Conservation (phyloP, 1,140 invertebrate genomes). For the Pseudomyrmex gracilis region DNA sequence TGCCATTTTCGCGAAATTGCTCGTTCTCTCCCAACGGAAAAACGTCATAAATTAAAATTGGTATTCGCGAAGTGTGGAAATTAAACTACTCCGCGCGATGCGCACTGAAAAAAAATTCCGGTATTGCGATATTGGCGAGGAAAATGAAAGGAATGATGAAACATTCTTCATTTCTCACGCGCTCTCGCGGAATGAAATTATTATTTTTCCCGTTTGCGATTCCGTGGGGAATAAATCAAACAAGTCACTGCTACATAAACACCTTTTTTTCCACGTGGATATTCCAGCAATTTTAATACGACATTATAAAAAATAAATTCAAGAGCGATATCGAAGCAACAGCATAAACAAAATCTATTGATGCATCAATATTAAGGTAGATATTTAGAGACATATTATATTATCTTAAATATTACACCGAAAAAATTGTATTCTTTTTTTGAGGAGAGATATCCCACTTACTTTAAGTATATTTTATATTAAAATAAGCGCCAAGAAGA, state of each 20-base stretch:
- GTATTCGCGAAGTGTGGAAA: slow-evolving; percentile 23
- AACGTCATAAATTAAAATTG: slow-evolving; percentile 52
- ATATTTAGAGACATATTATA: background rate
- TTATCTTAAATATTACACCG: no score
- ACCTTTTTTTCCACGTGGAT: background rate
- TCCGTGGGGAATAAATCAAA: slow-evolving; percentile 15
- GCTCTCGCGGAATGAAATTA: slow-evolving; percentile 28
- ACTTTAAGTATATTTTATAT: no score
- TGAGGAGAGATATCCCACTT: no score
- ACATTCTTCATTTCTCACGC: slow-evolving; percentile 13
- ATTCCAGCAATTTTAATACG: background rate
- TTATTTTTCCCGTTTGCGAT: slow-evolving; percentile 10
- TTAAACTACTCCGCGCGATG: slow-evolving; percentile 23
- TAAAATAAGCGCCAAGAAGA: no score
- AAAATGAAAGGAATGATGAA: slow-evolving; percentile 40
- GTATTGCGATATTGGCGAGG: background rate
- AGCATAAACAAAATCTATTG: background rate
- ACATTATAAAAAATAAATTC: background rate
- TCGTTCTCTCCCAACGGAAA: background rate
- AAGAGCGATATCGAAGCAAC: background rate
- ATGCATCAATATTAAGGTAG: no score
- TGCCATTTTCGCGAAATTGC: slow-evolving; percentile 26
- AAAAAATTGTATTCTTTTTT: no score
- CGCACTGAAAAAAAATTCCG: background rate
- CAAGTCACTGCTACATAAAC: background rate